Conservation (phyloP, 2,797 vertebrate species). For the Gymnoscopelus braueri region DNA sequence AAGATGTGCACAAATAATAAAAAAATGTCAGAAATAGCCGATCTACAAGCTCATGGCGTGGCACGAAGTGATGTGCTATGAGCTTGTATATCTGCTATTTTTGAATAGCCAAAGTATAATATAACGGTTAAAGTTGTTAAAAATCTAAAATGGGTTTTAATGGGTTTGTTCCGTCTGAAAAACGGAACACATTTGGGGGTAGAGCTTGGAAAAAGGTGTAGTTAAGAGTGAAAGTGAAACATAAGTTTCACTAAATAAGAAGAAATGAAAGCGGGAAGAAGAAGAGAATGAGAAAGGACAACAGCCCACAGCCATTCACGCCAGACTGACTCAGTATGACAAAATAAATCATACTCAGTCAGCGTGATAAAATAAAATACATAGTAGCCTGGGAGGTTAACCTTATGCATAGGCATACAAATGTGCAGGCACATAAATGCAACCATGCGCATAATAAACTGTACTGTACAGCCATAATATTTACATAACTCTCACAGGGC, state of each 20-base stretch:
- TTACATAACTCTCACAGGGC: no score
- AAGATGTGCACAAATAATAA: no score
- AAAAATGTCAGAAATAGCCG: no score
- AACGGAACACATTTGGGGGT: neutral
- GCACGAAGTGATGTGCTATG: no score
- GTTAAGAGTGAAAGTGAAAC: neutral
- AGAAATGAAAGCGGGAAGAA: neutral
- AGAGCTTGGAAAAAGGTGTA: neutral
- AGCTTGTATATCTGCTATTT: no score
- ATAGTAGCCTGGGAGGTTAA: slow-evolving; percentile 29
- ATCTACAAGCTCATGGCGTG: no score
- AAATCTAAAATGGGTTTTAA: no score
- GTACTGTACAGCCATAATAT: no score
- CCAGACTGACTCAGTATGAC: slow-evolving; percentile 24
- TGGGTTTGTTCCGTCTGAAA: neutral
- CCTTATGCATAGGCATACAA: slow-evolving; percentile 78
- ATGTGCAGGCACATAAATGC: slow-evolving; percentile 80
- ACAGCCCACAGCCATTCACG: slow-evolving; percentile 52
- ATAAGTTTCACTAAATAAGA: neutral
- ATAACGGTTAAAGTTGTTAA: no score
- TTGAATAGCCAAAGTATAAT: no score
- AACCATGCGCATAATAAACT: neutral
- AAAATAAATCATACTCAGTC: slow-evolving; percentile 76
- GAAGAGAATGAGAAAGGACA: neutral
- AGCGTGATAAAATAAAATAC: slow-evolving; percentile 70